Base-by-base conservation (phyloP, 1,140 invertebrate genomes). In the Psilanteris sp. region DNA sequence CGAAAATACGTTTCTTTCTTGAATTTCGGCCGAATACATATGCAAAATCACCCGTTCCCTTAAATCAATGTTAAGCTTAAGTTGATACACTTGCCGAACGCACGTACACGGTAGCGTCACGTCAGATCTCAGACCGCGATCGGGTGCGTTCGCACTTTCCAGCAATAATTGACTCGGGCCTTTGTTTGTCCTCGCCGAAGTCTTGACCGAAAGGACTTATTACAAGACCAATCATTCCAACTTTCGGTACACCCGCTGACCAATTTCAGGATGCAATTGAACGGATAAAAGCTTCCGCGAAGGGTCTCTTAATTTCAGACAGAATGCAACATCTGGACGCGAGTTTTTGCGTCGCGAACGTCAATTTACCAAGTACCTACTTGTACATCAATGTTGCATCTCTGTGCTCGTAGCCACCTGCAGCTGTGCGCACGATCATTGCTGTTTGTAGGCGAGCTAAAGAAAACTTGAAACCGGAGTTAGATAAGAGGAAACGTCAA, bases 351-450 rank as follows among this genome's bases (percentile, higher is more conserved):
- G 59, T 55, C 61, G 52, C 66, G 61, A 64, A 73, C 73, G 50
- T 66, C 41, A 70, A 77, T 78, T 46, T 73, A 82, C 76, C 68
- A 81, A 77, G 72, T 79, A 74, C 71, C 52, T 55, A 74, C 52
- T 70, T 82, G 55, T 77, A 68, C 75, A 77, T 79, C 76, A 74
- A 72, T 82, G 81, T 82, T 82, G 81, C 81, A 79, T 79, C 50
- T 79, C 50, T 80, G 77, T 81, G 79, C 78, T 78, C 77, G 72
- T 87, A 85, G 81, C 77, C 75, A 84, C 82, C 83, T 87, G 81
- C 83, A 86, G 80, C 80, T 87, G 78, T 85, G 70, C 86, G 85
- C 84, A 87, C 83, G 84, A 85, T 85, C 80, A 77, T 86, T 83
- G 71, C 80, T 73, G 64, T 81, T 79, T 67, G 68, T 83, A 81